Evolutionary conservation across 2,797 vertebrate species (phyloP).

Genomic region (Melanotaenia maccullochi): DNA sequence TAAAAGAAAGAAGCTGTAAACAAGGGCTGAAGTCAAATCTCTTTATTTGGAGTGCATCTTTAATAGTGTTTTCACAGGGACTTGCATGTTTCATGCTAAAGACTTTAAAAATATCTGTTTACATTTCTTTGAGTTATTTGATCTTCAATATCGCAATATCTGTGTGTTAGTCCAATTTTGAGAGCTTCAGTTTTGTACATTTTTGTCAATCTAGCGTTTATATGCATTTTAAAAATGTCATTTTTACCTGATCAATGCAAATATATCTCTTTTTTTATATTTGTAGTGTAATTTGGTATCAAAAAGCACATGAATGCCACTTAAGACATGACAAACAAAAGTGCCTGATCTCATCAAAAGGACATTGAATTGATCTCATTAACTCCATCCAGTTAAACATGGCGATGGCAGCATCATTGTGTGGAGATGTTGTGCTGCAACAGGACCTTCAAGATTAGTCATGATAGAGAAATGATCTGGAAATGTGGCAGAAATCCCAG

Average conservation of each 20-base stretch:
- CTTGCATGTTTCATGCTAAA: too few species aligned
- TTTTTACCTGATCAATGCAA: too few species aligned
- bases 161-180: not conserved
- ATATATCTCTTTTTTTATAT: not conserved
- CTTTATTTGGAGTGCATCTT: too few species aligned
- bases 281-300: not conserved
- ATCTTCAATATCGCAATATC: not conserved
- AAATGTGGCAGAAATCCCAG: not conserved
- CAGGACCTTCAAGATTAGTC: not conserved
- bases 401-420: not conserved
- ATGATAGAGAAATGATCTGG: not conserved
- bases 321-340: too few species aligned
- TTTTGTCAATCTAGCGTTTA: not conserved
- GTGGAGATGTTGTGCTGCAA: not conserved
- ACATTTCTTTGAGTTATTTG: not conserved
- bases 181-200: not conserved
- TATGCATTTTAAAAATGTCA: not conserved
- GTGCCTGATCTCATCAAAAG: too few species aligned
- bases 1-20: not conserved
- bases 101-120: too few species aligned
- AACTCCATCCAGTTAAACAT: not conserved
- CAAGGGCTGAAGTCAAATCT: too few species aligned
- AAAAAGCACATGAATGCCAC: not conserved
- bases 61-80: too few species aligned
- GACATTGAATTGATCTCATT: not conserved